Evolutionary conservation across 1,140 invertebrate genomes (phyloP), one percentile per base, ranked within the genome.

Genomic region (Drosophila navojoa): DNA sequence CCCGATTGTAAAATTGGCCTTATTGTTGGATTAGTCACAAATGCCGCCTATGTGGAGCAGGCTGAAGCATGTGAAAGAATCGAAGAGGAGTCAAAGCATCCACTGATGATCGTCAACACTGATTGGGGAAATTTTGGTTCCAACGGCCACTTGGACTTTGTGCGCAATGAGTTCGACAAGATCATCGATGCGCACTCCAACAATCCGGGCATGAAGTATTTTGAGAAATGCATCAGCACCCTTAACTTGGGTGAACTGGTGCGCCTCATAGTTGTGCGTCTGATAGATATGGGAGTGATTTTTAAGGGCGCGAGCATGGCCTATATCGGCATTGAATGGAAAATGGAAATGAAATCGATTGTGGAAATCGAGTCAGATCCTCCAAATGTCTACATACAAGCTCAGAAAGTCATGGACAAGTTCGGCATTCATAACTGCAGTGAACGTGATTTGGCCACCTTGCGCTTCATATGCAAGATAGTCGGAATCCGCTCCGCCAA

Each of bases 71-170:
- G 92, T 7, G 68, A 93, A 74, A 22, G 94, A 29, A 95, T 95
- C 86, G 94, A 95, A 3, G 67, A 61, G 0, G 35, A 25, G 60
- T 93, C 92, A 0, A 94, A 94, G 0, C 44, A 40, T 0, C n/a
- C 71, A 0, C 90, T 96, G 25, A 96, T 99, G 77, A 93, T 99
- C 22, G 96, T 99, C 61, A 99, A 99, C 91, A 97, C 96, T 1
- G 98, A 99, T 92, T 99, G 97, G 98, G 98, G 98, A 29, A 98
- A 97, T 5, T 99, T 99, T 90, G 98, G 98, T 0, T 96, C 98
- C 81, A 95, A 96, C 68, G 97, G 97, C 0, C 93, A 94, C 15
- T 90, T 99, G 19, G 97, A 98, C 85, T 97, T 97, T 80, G 93
- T 99, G 0, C 92, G 95, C 32, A 99, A 97, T 4, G 95, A 97